Percentiles rank a stretch among this genome's conserved stretches.
These are phyloP conservation scores for Metopolophium dirhodum DNA, from an alignment of 1,140 invertebrate species.

Conservation along the genomic window DNA sequence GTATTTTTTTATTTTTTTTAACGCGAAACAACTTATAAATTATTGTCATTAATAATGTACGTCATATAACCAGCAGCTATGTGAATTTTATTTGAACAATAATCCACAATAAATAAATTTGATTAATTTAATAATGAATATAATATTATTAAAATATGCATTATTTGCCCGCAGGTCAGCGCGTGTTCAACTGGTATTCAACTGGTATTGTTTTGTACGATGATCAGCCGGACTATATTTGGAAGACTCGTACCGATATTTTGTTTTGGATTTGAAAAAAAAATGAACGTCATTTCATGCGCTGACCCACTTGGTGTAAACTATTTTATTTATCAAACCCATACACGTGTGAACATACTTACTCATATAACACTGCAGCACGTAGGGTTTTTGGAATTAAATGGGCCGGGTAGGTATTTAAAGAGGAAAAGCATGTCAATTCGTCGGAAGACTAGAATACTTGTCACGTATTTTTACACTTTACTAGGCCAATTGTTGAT, in stretches of 20 bases:
- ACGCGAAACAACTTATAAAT: neutral
- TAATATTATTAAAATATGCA: neutral
- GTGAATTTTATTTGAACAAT: neutral
- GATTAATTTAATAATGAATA: too few relatives aligned
- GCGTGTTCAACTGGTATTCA: neutral
- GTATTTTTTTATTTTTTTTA: neutral
- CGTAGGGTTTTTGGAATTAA: neutral
- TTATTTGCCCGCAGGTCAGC: neutral
- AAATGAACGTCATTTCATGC: neutral
- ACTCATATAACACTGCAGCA: neutral
- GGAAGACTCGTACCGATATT: neutral
- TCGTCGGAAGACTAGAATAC: neutral
- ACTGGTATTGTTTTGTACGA: neutral
- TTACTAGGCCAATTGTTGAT: neutral
- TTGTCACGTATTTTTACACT: constrained; percentile 29
- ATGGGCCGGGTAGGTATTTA: neutral
- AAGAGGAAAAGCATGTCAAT: neutral
- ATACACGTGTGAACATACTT: constrained; percentile 22
- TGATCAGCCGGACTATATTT: neutral
- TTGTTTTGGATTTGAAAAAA: neutral
- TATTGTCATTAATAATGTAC: neutral
- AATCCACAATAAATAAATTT: neutral
- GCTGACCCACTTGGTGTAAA: constrained; percentile 45
- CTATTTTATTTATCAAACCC: constrained; percentile 7
- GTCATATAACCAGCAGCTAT: neutral